Percentiles rank a stretch among this genome's conserved stretches.
Conservation (phyloP, 2,797 vertebrate genomes). For the Otus scops region DNA sequence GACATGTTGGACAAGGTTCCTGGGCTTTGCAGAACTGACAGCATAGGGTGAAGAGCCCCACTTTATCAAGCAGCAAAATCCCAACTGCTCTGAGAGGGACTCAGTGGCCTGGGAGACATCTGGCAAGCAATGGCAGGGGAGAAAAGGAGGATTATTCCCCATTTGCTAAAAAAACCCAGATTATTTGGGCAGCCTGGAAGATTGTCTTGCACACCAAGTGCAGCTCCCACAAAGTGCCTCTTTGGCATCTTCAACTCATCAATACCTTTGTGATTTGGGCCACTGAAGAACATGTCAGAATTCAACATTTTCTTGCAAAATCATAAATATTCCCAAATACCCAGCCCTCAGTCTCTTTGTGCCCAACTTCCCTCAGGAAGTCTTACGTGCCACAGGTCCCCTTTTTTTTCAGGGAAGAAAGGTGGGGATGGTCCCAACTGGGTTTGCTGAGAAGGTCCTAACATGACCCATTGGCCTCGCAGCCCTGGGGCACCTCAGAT, state of each 20-base stretch:
- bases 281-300: background rate
- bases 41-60: rapidly evolving
- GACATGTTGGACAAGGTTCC: background rate
- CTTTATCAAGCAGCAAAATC: background rate
- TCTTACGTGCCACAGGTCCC: rapidly evolving
- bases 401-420: background rate
- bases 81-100: background rate
- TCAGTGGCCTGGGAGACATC: background rate
- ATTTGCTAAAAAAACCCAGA: background rate
- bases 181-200: background rate
- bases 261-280: background rate
- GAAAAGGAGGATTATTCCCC: background rate
- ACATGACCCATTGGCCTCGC: background rate
- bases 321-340: background rate
- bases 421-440: background rate
- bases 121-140: background rate
- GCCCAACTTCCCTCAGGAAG: background rate
- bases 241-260: background rate
- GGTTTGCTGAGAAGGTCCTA: background rate
- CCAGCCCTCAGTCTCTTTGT: background rate
- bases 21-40: background rate
- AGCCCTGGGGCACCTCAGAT: background rate
- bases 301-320: background rate
- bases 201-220: background rate
- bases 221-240: background rate